These are phyloP conservation scores for Drosophila lini DNA, from an alignment of 1,140 invertebrate genomes.

Conservation along the genomic window DNA sequence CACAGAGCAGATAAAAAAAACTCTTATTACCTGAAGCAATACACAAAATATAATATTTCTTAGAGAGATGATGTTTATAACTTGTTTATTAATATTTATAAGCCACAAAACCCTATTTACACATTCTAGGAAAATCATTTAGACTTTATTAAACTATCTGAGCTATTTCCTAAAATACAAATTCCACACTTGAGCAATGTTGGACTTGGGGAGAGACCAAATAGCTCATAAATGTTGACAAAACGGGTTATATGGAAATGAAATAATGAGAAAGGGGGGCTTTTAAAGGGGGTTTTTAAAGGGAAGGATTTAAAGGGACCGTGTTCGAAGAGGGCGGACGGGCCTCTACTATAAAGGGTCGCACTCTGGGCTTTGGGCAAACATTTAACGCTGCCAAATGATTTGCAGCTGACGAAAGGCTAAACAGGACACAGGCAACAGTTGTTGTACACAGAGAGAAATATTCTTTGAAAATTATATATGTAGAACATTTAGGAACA, in stretches of 20 bases:
- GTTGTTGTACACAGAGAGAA: constrained; percentile 20
- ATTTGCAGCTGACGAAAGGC: constrained; percentile 71
- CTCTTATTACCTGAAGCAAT: neutral
- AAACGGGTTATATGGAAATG: constrained; percentile 24
- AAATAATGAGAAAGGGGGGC: neutral
- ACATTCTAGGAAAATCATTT: neutral
- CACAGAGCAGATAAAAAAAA: neutral
- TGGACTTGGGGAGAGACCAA: constrained; percentile 4
- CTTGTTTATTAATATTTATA: neutral
- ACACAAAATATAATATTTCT: neutral
- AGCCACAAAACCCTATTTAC: neutral
- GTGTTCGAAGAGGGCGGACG: neutral
- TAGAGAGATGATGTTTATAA: neutral
- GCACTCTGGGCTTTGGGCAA: constrained; percentile 29
- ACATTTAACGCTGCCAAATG: constrained; percentile 67
- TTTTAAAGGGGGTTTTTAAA: constrained; percentile 14
- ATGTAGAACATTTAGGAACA: neutral
- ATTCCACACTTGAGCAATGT: neutral
- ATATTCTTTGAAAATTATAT: neutral
- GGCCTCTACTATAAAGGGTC: constrained; percentile 9
- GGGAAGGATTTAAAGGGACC: neutral
- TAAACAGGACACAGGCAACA: constrained; percentile 44
- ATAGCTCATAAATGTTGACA: constrained; percentile 29
- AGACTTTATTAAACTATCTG: neutral
- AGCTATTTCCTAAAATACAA: neutral